A percentile compares a stretch with the other conserved stretches of the same genome.
Conservation (phyloP, 2,797 vertebrate genomes). For the Coccyzus lansbergi region DNA sequence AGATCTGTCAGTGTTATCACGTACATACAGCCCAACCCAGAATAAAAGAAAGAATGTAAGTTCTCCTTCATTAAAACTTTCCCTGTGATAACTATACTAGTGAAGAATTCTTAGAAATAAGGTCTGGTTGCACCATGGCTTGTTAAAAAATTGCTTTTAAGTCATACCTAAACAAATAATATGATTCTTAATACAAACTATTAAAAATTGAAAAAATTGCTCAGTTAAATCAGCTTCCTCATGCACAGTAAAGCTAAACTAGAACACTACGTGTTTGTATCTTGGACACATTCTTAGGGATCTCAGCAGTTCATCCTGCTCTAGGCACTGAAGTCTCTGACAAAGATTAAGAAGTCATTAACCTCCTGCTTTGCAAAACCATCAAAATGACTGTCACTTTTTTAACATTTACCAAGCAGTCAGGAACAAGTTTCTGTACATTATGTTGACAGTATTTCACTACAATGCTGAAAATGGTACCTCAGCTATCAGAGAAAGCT, state of each 20-base stretch:
- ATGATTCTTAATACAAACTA: not conserved
- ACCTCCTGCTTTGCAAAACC: slow-evolving; percentile 13
- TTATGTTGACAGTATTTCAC: not conserved
- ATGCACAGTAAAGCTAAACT: not conserved
- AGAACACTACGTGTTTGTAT: not conserved
- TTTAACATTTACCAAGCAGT: not conserved
- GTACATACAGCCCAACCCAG: not conserved
- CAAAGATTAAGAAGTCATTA: not conserved
- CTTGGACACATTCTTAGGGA: not conserved
- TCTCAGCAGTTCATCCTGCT: slow-evolving; percentile 1
- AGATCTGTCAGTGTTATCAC: not conserved
- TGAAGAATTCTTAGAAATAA: not conserved
- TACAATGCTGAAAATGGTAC: not conserved
- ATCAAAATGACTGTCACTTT: not conserved
- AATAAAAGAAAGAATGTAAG: not conserved
- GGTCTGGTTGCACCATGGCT: not conserved
- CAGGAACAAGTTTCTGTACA: not conserved
- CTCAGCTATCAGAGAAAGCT: not conserved
- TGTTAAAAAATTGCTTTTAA: not conserved
- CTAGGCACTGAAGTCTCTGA: not conserved
- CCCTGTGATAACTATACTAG: not conserved
- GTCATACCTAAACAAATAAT: not conserved
- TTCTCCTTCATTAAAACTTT: not conserved
- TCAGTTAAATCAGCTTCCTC: not conserved
- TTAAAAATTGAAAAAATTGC: not conserved